Conservation (phyloP, 2,113 vertebrate genomes). For the Chaenogobius annularis region DNA sequence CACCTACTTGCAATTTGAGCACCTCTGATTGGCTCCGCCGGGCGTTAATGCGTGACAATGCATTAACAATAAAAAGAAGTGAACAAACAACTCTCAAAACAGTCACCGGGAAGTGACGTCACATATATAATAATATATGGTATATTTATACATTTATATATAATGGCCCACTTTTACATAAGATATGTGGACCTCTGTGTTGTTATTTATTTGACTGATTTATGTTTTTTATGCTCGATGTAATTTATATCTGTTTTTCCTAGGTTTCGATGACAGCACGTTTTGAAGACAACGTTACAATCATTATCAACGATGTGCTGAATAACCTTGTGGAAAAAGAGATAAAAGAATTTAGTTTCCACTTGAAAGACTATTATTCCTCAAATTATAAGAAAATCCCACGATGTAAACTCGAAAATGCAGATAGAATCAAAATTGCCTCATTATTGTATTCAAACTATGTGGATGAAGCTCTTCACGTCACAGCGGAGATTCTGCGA, state of each 20-base stretch:
- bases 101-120: no score
- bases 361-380: neutral
- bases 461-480: neutral
- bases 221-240: no score
- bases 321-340: neutral
- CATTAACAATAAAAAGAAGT: no score
- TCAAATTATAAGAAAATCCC: neutral
- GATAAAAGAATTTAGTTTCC: conserved; percentile 8
- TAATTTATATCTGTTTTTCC: neutral
- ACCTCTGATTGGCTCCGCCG: no score
- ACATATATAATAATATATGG: no score
- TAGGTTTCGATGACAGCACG: neutral
- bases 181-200: no score
- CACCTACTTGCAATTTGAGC: no score
- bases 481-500: conserved; percentile 14
- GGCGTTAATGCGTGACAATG: no score
- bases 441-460: conserved; percentile 3
- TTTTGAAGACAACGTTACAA: neutral
- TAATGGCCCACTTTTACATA: no score
- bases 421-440: conserved; percentile 1
- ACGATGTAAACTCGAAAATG: neutral
- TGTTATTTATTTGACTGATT: no score
- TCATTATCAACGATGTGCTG: neutral
- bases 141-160: no score
- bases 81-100: no score